Percentiles rank a stretch among this genome's conserved stretches.
These are phyloP conservation scores for Anguilla megastoma DNA, from an alignment of 2,797 vertebrate species.

Conservation along the genomic window DNA sequence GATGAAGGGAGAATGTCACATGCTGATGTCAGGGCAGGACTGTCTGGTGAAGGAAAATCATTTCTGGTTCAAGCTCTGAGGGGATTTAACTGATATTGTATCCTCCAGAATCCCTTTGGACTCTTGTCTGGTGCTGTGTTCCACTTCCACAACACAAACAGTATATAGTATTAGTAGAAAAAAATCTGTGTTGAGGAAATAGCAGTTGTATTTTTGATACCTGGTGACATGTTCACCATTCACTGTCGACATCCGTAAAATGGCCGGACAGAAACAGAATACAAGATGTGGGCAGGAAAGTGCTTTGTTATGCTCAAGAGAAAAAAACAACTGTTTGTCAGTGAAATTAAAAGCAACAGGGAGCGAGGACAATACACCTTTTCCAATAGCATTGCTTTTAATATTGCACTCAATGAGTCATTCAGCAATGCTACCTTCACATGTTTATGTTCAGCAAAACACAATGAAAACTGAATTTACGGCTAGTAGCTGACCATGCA, in stretches of 20 bases:
- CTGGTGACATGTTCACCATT: not conserved
- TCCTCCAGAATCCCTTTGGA: not conserved
- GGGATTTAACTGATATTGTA: not conserved
- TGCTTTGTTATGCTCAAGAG: no score
- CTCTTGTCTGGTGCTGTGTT: not conserved
- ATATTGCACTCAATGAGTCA: not conserved
- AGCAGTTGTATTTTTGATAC: not conserved
- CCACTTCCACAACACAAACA: not conserved
- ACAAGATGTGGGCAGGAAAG: not conserved
- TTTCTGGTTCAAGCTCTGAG: not conserved
- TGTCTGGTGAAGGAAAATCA: not conserved
- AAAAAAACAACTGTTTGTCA: not conserved
- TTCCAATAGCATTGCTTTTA: not conserved
- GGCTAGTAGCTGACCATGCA: not conserved
- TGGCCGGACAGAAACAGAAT: not conserved
- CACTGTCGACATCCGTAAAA: not conserved
- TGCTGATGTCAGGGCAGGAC: not conserved
- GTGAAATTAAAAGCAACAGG: not conserved
- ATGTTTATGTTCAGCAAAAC: not conserved
- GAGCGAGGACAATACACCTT: not conserved
- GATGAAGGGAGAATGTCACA: not conserved
- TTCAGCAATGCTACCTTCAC: not conserved
- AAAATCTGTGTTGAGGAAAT: not conserved
- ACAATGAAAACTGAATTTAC: not conserved
- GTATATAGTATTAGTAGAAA: not conserved